Percentiles rank a stretch among this genome's conserved stretches.
Conservation (phyloP, 1,140 invertebrate genomes). For the Rhynchophorus ferrugineus region DNA sequence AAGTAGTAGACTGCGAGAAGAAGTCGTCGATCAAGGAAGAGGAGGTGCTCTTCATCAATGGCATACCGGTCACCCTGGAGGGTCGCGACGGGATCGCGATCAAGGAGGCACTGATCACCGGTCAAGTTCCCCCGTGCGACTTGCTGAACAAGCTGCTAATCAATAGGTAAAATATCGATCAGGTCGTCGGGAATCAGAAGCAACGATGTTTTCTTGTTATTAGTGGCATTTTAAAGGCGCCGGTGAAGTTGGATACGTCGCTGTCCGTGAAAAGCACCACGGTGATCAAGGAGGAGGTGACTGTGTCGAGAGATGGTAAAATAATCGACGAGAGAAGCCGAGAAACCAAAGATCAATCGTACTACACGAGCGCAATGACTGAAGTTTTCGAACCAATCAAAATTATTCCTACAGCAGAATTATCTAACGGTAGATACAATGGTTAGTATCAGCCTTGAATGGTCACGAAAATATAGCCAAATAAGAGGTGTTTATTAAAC, state of each 20-base stretch:
- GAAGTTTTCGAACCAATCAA: conserved; percentile 62
- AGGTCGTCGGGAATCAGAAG: neutral
- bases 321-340: conserved; percentile 63
- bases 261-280: conserved; percentile 65
- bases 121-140: conserved; percentile 64
- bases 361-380: conserved; percentile 58
- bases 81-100: conserved; percentile 63
- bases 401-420: conserved; percentile 42
- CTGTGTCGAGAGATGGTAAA: conserved; percentile 58
- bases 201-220: neutral
- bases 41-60: conserved; percentile 68
- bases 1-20: conserved; percentile 70
- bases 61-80: conserved; percentile 60
- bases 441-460: conserved; percentile 24
- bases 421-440: conserved; percentile 29
- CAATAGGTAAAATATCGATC: conserved; percentile 40
- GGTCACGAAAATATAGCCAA: conserved; percentile 21
- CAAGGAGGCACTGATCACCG: conserved; percentile 60
- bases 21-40: conserved; percentile 64
- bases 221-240: conserved; percentile 55
- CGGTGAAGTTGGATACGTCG: conserved; percentile 64
- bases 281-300: conserved; percentile 66
- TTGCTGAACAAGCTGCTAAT: conserved; percentile 64
- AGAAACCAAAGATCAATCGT: conserved; percentile 67
- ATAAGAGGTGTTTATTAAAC: neutral